phyloP scores from a whole-genome alignment of 2,888 invertebrate species.

The Frankliniella intonsa region DNA sequence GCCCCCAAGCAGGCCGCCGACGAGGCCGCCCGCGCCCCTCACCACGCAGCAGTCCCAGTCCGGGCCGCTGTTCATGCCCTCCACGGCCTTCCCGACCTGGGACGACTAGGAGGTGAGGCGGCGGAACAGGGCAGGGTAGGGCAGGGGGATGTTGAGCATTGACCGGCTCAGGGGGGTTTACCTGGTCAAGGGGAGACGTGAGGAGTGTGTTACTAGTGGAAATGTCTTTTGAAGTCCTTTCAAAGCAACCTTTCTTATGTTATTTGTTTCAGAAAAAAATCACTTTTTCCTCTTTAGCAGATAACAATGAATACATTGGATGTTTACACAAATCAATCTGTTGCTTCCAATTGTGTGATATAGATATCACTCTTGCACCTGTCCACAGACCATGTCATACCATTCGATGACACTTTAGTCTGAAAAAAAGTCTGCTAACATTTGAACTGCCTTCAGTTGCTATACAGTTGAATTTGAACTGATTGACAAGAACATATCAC shows the following conservation, averaged over 20 bases:
- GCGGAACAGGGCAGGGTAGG: background rate
- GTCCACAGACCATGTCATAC: background rate
- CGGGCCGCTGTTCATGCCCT: slow-evolving; percentile 52
- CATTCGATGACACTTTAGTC: background rate
- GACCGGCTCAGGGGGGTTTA: background rate
- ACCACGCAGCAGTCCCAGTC: slow-evolving; percentile 34
- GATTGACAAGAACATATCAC: slow-evolving; percentile 23
- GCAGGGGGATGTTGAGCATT: background rate
- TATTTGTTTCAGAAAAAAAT: too few species aligned
- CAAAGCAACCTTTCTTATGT: too few species aligned
- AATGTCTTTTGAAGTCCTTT: too few species aligned
- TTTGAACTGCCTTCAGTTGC: slow-evolving; percentile 18
- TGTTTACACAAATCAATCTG: background rate
- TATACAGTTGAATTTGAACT: slow-evolving; percentile 5
- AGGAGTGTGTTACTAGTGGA: too few species aligned
- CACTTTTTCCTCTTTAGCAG: background rate
- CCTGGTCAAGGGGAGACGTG: too few species aligned
- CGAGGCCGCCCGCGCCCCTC: slow-evolving; percentile 39
- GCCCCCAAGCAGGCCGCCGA: slow-evolving; percentile 34
- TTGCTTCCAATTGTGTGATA: background rate
- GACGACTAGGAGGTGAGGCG: slow-evolving; percentile 52
- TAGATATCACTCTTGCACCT: background rate
- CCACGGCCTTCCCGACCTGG: slow-evolving; percentile 60
- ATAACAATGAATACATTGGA: background rate
- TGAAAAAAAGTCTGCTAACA: slow-evolving; percentile 15